Evolutionary conservation across 2,113 vertebrate species (phyloP).

Genomic region (Pomatorhinus ruficollis): DNA sequence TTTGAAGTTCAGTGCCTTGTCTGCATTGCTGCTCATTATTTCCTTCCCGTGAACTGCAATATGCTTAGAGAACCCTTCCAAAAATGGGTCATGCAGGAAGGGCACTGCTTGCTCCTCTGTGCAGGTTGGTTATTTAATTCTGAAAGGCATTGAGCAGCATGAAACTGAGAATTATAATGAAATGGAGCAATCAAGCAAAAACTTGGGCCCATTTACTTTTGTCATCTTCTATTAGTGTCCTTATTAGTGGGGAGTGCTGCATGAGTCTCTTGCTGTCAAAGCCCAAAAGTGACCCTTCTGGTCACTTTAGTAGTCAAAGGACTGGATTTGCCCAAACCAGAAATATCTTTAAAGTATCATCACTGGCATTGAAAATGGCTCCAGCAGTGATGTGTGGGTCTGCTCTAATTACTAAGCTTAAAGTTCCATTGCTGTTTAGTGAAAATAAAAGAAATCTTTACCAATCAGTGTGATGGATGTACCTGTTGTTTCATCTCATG

Average conservation of each 20-base stretch:
- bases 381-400: not conserved
- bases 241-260: not conserved
- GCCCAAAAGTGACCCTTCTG: not conserved
- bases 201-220: conserved; percentile 4
- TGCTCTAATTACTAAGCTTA: not conserved
- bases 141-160: not conserved
- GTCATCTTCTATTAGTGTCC: conserved; percentile 13
- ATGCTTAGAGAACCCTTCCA: not conserved
- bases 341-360: not conserved
- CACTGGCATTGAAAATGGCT: not conserved
- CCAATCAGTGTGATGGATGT: not conserved
- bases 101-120: not conserved
- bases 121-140: not conserved
- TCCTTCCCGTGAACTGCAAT: not conserved
- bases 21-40: not conserved
- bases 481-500: not conserved
- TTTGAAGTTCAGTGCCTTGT: not conserved
- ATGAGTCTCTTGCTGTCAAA: not conserved
- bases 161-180: not conserved
- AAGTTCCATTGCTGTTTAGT: not conserved
- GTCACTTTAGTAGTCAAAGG: not conserved
- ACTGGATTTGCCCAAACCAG: not conserved
- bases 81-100: not conserved
- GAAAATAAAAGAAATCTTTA: not conserved
- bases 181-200: conserved; percentile 11